These are phyloP conservation scores for Orchesella flavescens DNA, from an alignment of 2,888 invertebrate genomes.

Conservation along the genomic window DNA sequence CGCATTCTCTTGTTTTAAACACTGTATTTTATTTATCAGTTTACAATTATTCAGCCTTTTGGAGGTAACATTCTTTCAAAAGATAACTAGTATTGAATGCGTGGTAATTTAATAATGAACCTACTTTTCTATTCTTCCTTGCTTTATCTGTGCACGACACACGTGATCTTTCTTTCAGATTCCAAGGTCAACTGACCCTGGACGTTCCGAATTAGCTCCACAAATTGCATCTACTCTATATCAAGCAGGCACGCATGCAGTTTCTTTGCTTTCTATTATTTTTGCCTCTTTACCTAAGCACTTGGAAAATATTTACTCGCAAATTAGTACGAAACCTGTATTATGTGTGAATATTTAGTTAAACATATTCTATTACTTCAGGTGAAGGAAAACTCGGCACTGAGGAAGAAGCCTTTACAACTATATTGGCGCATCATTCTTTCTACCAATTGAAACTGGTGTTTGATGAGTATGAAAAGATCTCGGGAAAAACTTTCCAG, in stretches of 20 bases:
- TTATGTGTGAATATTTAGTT: constrained; percentile 10
- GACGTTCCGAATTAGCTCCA: constrained; percentile 37
- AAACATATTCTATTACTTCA: constrained; percentile 3
- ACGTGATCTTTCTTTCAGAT: constrained; percentile 45
- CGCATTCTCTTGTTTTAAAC: background rate
- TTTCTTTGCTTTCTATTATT: too few species aligned
- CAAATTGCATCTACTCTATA: constrained; percentile 53
- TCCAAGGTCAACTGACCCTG: constrained; percentile 48
- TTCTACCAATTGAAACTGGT: constrained; percentile 82
- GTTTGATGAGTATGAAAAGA: constrained; percentile 83
- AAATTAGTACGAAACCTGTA: background rate
- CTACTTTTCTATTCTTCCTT: background rate
- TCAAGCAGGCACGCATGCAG: constrained; percentile 58
- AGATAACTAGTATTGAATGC: background rate
- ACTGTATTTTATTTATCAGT: too few species aligned
- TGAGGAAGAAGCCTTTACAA: constrained; percentile 78
- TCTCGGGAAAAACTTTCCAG: constrained; percentile 83
- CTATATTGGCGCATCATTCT: constrained; percentile 83
- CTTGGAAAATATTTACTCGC: background rate
- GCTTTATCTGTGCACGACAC: background rate
- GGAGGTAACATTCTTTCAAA: too few species aligned
- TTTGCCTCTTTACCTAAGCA: too few species aligned
- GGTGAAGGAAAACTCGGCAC: constrained; percentile 59
- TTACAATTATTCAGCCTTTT: background rate
- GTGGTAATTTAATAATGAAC: background rate